phyloP scores from a whole-genome alignment of 2,797 vertebrate genomes.

The Sebastes miniatus region DNA sequence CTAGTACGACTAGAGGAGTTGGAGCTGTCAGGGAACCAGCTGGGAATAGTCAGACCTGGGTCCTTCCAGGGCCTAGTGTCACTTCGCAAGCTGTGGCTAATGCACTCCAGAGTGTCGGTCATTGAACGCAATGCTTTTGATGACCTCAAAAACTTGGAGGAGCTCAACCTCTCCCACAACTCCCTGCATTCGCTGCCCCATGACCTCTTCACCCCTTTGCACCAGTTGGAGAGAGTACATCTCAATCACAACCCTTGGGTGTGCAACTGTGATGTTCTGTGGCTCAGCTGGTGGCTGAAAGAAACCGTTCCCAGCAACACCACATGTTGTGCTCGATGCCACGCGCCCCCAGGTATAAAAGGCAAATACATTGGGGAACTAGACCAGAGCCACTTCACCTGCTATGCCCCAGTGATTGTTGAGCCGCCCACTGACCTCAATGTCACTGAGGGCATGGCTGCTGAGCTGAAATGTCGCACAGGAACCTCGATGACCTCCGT shows the following conservation, averaged over 20 bases:
- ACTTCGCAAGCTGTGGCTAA: conserved; percentile 93
- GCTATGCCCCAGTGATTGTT: conserved; percentile 96
- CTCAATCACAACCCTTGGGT: conserved; percentile 98
- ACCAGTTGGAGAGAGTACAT: conserved; percentile 93
- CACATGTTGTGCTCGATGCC: conserved; percentile 96
- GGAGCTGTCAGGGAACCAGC: conserved; percentile 93
- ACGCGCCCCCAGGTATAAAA: conserved; percentile 90
- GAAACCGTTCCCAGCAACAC: conserved; percentile 97
- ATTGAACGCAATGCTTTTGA: conserved; percentile 98
- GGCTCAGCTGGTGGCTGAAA: conserved; percentile 98
- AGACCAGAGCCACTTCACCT: conserved; percentile 95
- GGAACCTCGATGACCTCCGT: conserved; percentile 98
- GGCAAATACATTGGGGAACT: conserved; percentile 94
- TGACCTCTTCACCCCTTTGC: conserved; percentile 95
- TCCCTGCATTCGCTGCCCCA: conserved; percentile 94
- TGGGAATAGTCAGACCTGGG: conserved; percentile 91
- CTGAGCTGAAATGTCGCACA: conserved; percentile 94
- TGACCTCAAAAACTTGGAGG: conserved; percentile 94
- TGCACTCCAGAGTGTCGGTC: conserved; percentile 93
- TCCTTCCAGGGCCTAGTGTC: conserved; percentile 94
- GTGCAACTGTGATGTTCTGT: conserved; percentile 96
- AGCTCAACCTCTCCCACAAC: conserved; percentile 96
- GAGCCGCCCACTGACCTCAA: conserved; percentile 97
- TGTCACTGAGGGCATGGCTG: conserved; percentile 97
- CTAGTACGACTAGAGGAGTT: conserved; percentile 92